Evolutionary conservation across 2,797 vertebrate genomes (phyloP).

Genomic region (Manis crassicaudata): DNA sequence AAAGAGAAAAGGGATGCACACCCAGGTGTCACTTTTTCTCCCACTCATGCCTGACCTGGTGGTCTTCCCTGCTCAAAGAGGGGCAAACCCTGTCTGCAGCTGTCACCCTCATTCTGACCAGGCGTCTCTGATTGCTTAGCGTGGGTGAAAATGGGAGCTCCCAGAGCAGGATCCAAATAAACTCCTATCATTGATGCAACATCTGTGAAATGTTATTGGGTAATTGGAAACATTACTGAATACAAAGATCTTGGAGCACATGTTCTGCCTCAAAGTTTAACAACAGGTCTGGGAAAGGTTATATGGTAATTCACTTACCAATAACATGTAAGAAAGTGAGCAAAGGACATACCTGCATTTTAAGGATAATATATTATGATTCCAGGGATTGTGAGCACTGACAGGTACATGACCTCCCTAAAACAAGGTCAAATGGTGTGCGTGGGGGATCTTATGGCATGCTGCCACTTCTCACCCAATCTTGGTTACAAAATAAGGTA

Average conservation of each 20-base stretch:
- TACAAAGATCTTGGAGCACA: background rate
- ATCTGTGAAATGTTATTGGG: background rate
- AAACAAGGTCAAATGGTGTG: background rate
- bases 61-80: background rate
- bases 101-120: background rate
- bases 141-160: background rate
- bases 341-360: background rate
- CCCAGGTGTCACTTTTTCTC: background rate
- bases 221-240: conserved; percentile 22
- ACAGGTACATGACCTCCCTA: background rate
- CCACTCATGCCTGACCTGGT: background rate
- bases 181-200: background rate
- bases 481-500: background rate
- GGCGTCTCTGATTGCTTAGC: background rate
- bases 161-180: background rate
- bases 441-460: background rate
- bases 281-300: background rate
- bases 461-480: background rate
- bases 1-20: background rate
- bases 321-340: background rate
- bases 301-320: background rate
- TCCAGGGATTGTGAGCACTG: background rate
- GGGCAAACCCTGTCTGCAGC: background rate
- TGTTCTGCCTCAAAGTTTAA: background rate
- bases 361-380: background rate